phyloP scores from a whole-genome alignment of 2,888 invertebrate species.

The Caenorhabditis zanzibari region DNA sequence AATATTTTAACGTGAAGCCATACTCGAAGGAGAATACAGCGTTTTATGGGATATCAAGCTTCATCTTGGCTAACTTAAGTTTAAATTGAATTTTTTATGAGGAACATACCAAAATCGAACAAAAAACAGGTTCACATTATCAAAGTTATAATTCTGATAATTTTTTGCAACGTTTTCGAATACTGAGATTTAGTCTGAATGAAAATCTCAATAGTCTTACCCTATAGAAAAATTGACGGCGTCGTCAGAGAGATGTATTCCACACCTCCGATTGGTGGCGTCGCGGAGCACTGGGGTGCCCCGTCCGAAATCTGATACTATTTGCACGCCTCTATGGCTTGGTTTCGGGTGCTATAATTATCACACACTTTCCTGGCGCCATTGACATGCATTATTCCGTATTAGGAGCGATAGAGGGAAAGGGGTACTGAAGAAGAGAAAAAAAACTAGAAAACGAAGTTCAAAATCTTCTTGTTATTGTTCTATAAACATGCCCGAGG shows the following conservation, averaged over 20 bases:
- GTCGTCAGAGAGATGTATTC: conserved; percentile 28
- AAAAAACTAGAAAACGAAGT: conserved; percentile 1
- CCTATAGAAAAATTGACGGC: background rate
- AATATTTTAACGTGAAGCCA: too few species aligned
- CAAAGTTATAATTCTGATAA: too few species aligned
- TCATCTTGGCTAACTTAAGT: too few species aligned
- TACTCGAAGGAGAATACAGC: too few species aligned
- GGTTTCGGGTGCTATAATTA: conserved; percentile 37
- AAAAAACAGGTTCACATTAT: too few species aligned
- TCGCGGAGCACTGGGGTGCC: background rate
- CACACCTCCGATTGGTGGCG: conserved; percentile 35
- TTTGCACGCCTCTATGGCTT: conserved; percentile 43
- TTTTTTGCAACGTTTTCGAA: too few species aligned
- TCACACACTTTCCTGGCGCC: conserved; percentile 15
- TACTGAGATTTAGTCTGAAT: too few species aligned
- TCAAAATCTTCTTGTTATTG: conserved; percentile 30
- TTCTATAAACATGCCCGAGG: conserved; percentile 41
- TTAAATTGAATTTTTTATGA: too few species aligned
- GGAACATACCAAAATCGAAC: too few species aligned
- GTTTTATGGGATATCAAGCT: too few species aligned
- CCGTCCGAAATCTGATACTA: conserved; percentile 51
- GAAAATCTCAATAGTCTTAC: too few species aligned
- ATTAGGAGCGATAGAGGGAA: background rate
- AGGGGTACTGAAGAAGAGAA: background rate
- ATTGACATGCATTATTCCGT: conserved; percentile 5